These are phyloP conservation scores for Drosophila infuscata DNA, from an alignment of 2,888 invertebrate genomes.

Conservation along the genomic window DNA sequence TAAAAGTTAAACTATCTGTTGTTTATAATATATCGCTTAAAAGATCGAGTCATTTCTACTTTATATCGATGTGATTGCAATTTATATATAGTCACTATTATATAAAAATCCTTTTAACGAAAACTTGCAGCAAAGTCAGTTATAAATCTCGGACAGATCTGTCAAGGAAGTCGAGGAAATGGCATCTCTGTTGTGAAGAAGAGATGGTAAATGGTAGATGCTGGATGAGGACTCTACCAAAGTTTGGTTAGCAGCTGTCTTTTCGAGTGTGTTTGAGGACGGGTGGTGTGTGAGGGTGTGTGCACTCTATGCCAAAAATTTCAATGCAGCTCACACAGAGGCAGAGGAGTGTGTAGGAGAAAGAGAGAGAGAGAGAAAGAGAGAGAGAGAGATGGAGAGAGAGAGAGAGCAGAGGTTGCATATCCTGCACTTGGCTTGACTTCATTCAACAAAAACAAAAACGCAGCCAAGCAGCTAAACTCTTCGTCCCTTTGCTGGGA, in stretches of 20 bases:
- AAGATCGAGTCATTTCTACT: neutral
- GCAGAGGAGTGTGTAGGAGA: neutral
- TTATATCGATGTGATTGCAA: neutral
- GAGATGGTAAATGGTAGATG: conserved; percentile 26
- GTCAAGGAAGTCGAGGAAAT: neutral
- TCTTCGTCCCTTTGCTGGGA: conserved; percentile 14
- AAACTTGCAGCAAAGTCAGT: neutral
- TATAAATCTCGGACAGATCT: neutral
- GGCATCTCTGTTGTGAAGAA: neutral
- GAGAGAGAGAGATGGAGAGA: neutral
- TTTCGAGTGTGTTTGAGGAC: conserved; percentile 19
- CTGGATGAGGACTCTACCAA: conserved; percentile 47
- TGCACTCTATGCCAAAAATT: conserved; percentile 66
- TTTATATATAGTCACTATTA: neutral
- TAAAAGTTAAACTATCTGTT: neutral
- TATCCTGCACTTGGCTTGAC: conserved; percentile 62
- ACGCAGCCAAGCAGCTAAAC: conserved; percentile 72
- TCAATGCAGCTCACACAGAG: conserved; percentile 38
- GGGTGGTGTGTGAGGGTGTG: conserved; percentile 19
- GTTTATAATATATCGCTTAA: neutral
- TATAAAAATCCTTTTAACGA: no score
- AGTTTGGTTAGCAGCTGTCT: conserved; percentile 66
- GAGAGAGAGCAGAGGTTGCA: conserved; percentile 26
- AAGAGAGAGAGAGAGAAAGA: neutral
- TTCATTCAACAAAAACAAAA: conserved; percentile 67